Percentiles rank a stretch among this genome's conserved stretches.
phyloP scores from a whole-genome alignment of 2,113 vertebrate genomes.

The Gorsachius goisagi region DNA sequence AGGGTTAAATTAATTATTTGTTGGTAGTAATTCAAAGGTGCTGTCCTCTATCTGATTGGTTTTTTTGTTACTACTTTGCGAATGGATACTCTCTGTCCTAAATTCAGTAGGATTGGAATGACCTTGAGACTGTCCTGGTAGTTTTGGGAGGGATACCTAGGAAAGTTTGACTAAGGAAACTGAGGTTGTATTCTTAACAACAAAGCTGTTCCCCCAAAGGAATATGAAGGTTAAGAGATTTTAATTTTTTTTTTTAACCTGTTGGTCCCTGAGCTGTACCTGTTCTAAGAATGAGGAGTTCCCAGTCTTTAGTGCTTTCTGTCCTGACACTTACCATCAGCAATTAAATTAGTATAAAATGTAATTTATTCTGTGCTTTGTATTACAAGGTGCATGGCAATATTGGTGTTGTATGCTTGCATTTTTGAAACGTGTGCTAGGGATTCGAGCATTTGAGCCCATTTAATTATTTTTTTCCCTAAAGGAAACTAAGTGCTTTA shows the following conservation, averaged over 20 bases:
- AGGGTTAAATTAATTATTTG: neutral
- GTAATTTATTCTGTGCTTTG: neutral
- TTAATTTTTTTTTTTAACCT: neutral
- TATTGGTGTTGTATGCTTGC: rapidly evolving
- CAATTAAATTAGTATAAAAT: neutral
- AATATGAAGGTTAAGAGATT: rapidly evolving
- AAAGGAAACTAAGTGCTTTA: neutral
- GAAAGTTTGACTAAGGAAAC: neutral
- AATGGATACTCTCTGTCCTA: neutral
- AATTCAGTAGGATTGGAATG: neutral
- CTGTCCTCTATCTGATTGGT: neutral
- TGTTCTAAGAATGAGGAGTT: neutral
- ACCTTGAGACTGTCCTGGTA: neutral
- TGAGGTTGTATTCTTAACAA: neutral
- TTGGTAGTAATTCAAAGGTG: neutral
- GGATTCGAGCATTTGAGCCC: neutral
- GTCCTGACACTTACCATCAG: neutral
- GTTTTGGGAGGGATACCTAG: neutral
- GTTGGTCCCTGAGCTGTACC: neutral
- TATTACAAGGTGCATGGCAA: neutral
- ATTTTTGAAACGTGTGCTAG: neutral
- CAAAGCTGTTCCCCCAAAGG: neutral
- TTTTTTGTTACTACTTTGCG: neutral
- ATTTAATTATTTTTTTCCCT: neutral
- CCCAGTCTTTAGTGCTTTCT: neutral